phyloP scores from a whole-genome alignment of 2,888 invertebrate species.

The Leucozona laternaria region DNA sequence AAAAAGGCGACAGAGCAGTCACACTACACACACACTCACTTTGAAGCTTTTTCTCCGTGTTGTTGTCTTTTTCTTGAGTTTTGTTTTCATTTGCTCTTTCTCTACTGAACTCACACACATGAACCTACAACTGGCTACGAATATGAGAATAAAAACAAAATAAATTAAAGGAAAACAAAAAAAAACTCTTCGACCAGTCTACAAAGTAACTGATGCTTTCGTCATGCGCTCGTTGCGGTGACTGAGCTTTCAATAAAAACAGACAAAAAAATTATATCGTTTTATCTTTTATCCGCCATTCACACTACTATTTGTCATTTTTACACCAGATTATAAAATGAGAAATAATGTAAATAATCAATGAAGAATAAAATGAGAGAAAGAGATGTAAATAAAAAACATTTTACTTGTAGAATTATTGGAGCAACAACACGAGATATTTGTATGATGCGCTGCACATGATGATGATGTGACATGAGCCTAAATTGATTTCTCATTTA shows the following conservation, averaged over 20 bases:
- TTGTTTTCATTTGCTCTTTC: constrained; percentile 71
- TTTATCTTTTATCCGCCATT: constrained; percentile 46
- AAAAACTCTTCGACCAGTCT: constrained; percentile 48
- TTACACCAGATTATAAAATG: constrained; percentile 18
- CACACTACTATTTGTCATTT: constrained; percentile 8
- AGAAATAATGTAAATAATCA: constrained; percentile 20
- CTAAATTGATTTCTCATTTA: constrained; percentile 4
- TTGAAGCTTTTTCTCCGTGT: constrained; percentile 65
- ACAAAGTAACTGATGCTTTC: constrained; percentile 52
- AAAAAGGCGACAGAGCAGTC: constrained; percentile 25
- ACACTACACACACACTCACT: constrained; percentile 55
- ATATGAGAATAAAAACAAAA: constrained; percentile 73
- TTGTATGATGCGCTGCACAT: not conserved
- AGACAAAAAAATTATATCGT: constrained; percentile 17
- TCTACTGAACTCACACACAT: constrained; percentile 26
- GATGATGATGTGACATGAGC: not conserved
- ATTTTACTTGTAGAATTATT: constrained; percentile 10
- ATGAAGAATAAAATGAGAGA: not conserved
- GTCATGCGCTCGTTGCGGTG: constrained; percentile 72
- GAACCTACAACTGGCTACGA: constrained; percentile 32
- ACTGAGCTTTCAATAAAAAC: constrained; percentile 69
- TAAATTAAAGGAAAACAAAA: constrained; percentile 48
- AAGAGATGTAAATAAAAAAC: not conserved
- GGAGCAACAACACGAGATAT: constrained; percentile 20
- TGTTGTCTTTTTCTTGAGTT: constrained; percentile 60